A percentile compares a stretch with the other conserved stretches of the same genome.
These are phyloP conservation scores for Eugnorisma glareosa DNA, from an alignment of 2,888 invertebrate genomes.

Conservation along the genomic window DNA sequence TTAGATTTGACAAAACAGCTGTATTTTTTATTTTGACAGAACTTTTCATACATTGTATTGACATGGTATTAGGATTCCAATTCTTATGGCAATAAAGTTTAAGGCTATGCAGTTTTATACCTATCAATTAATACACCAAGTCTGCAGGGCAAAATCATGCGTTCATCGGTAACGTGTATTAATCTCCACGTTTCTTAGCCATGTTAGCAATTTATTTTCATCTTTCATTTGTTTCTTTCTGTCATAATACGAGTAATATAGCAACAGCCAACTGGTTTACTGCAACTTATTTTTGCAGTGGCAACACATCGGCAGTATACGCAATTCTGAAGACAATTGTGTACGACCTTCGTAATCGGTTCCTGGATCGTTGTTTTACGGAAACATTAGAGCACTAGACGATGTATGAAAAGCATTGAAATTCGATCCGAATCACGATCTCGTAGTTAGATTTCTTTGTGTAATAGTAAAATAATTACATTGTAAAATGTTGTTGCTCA, in stretches of 20 bases:
- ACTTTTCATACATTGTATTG: too few relatives aligned
- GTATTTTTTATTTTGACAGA: background rate
- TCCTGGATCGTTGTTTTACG: constrained; percentile 64
- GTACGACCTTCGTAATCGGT: constrained; percentile 63
- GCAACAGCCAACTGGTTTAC: constrained; percentile 25
- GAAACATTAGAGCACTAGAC: constrained; percentile 55
- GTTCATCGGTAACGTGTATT: too few relatives aligned
- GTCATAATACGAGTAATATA: background rate
- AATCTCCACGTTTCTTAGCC: background rate
- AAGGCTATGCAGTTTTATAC: background rate
- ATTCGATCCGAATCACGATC: constrained; percentile 46
- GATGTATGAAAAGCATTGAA: constrained; percentile 56
- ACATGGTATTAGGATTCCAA: too few relatives aligned
- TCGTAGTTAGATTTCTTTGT: constrained; percentile 20
- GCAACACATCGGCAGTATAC: constrained; percentile 53
- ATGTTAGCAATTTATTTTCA: background rate
- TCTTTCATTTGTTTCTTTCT: background rate
- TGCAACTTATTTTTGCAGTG: constrained; percentile 39
- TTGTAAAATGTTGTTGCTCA: background rate
- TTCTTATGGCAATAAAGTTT: background rate
- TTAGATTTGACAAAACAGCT: background rate
- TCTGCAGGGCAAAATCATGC: background rate
- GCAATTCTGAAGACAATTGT: constrained; percentile 59
- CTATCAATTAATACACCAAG: background rate
- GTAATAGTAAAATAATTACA: background rate